Conservation (phyloP, 2,797 vertebrate genomes). For the Phalloptychus januarius region DNA sequence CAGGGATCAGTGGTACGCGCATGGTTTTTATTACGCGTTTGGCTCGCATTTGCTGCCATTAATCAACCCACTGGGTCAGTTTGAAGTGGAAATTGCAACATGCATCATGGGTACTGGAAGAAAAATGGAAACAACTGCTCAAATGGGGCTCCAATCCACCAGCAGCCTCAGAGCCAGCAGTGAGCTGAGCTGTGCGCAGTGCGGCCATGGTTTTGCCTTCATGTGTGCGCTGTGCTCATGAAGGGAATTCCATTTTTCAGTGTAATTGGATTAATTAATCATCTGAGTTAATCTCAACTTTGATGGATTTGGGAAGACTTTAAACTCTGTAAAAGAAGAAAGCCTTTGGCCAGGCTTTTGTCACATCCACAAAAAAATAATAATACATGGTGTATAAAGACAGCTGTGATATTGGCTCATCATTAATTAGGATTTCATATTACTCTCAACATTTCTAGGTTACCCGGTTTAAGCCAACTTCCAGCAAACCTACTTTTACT, state of each 20-base stretch:
- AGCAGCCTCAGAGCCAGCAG: background rate
- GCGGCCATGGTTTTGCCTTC: background rate
- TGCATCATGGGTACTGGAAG: background rate
- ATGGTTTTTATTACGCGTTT: background rate
- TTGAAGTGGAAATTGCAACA: slow-evolving; percentile 3
- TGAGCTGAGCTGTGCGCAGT: background rate
- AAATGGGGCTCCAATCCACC: background rate
- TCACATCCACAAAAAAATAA: background rate
- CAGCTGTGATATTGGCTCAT: background rate
- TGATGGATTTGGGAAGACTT: background rate
- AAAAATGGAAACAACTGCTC: background rate
- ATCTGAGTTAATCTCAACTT: background rate
- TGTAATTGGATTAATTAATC: slow-evolving; percentile 12
- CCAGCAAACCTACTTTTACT: background rate
- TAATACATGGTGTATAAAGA: background rate
- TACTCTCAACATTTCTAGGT: background rate
- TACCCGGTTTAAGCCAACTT: background rate
- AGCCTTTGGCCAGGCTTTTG: background rate
- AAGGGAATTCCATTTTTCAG: background rate
- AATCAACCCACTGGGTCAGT: background rate
- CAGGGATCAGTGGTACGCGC: background rate
- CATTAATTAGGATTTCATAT: background rate
- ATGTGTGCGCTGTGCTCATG: background rate
- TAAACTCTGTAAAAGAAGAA: background rate
- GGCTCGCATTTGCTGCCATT: slow-evolving; percentile 7